Evolutionary conservation across 1,140 invertebrate species (phyloP), one percentile per base, ranked within the genome.

Genomic region (Lasaia peninsularis): DNA sequence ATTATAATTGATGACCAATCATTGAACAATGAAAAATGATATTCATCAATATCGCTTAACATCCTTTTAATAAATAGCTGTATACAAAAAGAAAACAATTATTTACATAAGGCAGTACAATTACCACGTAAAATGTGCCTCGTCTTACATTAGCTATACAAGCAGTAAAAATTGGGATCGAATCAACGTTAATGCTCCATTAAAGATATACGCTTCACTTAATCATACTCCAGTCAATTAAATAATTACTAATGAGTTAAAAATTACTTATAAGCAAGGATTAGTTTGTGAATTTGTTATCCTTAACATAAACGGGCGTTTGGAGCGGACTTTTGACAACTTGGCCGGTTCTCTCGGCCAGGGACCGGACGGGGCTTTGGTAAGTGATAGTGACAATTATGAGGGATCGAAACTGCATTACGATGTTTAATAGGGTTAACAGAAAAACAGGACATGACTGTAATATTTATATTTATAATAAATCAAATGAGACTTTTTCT

Each of bases 41-140:
- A 80, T 80, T 74, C 83, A 86, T 88, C 83, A 88, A 84, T 82
- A 73, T 80, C 77, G 72, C 83, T 86, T 85, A 86, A 88, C 86
- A 84, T 86, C 79, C 69, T 79, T 88, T 88, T 83, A 88, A 88
- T 88, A 88, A 88, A 88, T 88, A 88, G 84, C 84, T 87, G 86
- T 88, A 87, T 88, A 88, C 86, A 88, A 88, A 83, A 79, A 62
- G 58, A 69, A 73, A 88, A 87, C 82, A 88, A 85, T 86, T 88
- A 88, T 88, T 87, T 88, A 88, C 86, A 72, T 84, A 86, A 87
- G 86, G 84, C 86, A 87, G 81, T 85, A 85, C 74, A 78, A 79
- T 79, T 80, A 86, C 86, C 80, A 76, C 77, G 79, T 86, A 84
- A 82, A 82, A 71, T 76, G 82, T 80, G 81, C 82, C 82, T 83